A percentile compares a stretch with the other conserved stretches of the same genome.
These are phyloP conservation scores for Decapterus maruadsi DNA, from an alignment of 2,797 vertebrate species.

Conservation along the genomic window DNA sequence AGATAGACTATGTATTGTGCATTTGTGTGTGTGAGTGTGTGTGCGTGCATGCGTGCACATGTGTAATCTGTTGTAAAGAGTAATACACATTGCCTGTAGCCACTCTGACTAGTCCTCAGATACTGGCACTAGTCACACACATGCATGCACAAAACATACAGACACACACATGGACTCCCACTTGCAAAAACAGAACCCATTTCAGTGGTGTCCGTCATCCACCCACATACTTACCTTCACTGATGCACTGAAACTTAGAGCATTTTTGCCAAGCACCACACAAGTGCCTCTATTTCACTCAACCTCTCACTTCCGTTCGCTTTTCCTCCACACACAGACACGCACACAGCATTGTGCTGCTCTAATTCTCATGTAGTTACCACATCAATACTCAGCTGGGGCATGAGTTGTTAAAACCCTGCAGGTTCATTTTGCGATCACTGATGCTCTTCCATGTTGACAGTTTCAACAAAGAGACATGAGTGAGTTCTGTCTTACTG, in stretches of 20 bases:
- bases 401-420: slow-evolving; percentile 3
- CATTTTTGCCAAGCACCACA: slow-evolving; percentile 63
- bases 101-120: slow-evolving; percentile 51
- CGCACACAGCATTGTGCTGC: neutral
- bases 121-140: slow-evolving; percentile 17
- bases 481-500: slow-evolving; percentile 6
- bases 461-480: neutral
- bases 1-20: neutral
- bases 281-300: slow-evolving; percentile 60
- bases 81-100: slow-evolving; percentile 40
- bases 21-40: slow-evolving; percentile 6
- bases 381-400: neutral
- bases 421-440: neutral
- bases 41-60: slow-evolving; percentile 1
- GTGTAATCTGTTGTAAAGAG: neutral
- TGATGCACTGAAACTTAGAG: slow-evolving; percentile 62
- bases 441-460: neutral
- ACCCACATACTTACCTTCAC: slow-evolving; percentile 73
- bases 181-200: slow-evolving; percentile 45
- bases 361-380: slow-evolving; percentile 6
- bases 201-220: slow-evolving; percentile 58
- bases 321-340: slow-evolving; percentile 10
- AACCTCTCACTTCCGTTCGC: slow-evolving; percentile 53
- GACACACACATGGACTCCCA: slow-evolving; percentile 16
- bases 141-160: neutral